A percentile compares a stretch with the other conserved stretches of the same genome.
phyloP scores from a whole-genome alignment of 2,113 vertebrate species.

The Lontra canadensis region DNA sequence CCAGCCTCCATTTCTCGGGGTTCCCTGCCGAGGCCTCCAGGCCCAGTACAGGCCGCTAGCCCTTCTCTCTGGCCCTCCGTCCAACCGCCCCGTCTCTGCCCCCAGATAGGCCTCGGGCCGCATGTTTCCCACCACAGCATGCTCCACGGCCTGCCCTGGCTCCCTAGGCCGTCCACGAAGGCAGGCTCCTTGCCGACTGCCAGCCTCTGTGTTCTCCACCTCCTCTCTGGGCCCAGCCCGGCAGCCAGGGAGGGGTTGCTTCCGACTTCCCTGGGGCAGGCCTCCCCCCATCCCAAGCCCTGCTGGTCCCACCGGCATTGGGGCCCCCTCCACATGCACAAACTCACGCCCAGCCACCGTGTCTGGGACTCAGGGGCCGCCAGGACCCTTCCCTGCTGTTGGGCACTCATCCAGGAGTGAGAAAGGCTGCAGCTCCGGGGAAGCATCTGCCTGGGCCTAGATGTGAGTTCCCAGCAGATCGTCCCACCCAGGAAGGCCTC shows the following conservation, averaged over 20 bases:
- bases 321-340: accelerated
- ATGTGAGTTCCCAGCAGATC: neutral
- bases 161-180: neutral
- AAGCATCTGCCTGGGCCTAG: accelerated
- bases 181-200: neutral
- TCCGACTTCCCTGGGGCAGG: neutral
- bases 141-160: accelerated
- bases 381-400: neutral
- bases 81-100: neutral
- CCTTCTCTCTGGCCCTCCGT: neutral
- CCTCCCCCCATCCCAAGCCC: accelerated
- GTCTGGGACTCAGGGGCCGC: neutral
- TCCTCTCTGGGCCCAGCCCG: neutral
- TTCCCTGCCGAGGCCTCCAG: accelerated
- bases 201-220: neutral
- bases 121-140: accelerated
- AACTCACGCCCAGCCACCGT: accelerated
- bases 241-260: too few species aligned
- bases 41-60: neutral
- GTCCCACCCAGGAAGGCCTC: accelerated
- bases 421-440: neutral
- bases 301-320: too few species aligned
- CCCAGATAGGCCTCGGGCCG: neutral
- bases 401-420: accelerated
- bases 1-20: accelerated